These are phyloP conservation scores for Coremacera marginata DNA, from an alignment of 2,888 invertebrate species.

Conservation along the genomic window DNA sequence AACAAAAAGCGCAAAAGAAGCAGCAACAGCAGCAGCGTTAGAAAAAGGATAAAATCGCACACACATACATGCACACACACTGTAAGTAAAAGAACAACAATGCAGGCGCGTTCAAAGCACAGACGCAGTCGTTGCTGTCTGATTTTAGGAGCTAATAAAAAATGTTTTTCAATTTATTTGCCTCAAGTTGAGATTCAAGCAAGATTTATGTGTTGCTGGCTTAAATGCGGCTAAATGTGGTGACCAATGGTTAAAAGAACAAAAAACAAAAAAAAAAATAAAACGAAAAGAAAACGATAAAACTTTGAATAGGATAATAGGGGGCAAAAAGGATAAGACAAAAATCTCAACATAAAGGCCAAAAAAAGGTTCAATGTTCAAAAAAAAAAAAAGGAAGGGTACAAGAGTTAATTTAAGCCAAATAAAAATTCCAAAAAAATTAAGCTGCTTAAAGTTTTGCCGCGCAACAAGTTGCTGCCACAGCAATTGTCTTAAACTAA, in stretches of 20 bases:
- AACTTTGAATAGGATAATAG: neutral
- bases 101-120: neutral
- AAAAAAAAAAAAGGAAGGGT: neutral
- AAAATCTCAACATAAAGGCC: neutral
- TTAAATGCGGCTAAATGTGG: neutral
- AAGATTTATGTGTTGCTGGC: conserved; percentile 21
- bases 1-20: neutral
- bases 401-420: neutral
- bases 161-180: conserved; percentile 33
- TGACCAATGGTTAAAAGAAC: neutral
- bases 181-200: conserved; percentile 23
- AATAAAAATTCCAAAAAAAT: neutral
- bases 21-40: neutral
- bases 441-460: neutral
- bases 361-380: neutral
- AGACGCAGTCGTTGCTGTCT: neutral
- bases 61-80: no score
- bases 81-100: neutral
- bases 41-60: neutral
- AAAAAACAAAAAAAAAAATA: no score
- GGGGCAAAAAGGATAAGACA: neutral
- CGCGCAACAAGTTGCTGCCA: neutral
- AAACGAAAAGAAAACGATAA: neutral
- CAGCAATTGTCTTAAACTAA: neutral
- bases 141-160: conserved; percentile 19